Percentiles rank a stretch among this genome's conserved stretches.
Conservation (phyloP, 1,140 invertebrate species). For the Drosophila obscura region DNA sequence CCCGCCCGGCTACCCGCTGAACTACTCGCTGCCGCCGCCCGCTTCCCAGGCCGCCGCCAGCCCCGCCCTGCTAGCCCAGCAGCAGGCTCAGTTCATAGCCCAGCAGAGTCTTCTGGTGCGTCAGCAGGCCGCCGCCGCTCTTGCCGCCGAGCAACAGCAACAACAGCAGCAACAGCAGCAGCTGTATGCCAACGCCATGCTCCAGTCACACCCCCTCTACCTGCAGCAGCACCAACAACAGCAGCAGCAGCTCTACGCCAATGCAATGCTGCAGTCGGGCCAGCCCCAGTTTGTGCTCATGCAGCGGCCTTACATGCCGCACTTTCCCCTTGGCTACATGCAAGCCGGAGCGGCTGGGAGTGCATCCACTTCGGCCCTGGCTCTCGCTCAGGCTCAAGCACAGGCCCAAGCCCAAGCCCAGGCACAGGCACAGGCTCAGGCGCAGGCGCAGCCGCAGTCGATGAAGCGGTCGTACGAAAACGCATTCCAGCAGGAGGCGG, state of each 20-base stretch:
- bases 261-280: constrained; percentile 46
- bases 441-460: constrained; percentile 47
- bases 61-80: constrained; percentile 73
- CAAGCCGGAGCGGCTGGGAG: constrained; percentile 32
- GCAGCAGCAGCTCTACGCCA: constrained; percentile 47
- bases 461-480: constrained; percentile 83
- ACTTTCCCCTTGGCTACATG: constrained; percentile 75
- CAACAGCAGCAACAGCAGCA: constrained; percentile 70
- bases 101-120: constrained; percentile 80
- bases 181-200: constrained; percentile 69
- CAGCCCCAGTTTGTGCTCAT: constrained; percentile 81
- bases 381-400: constrained; percentile 2
- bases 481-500: constrained; percentile 78
- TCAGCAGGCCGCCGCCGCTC: constrained; percentile 73
- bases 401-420: too few species aligned
- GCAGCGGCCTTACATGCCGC: constrained; percentile 77
- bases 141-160: constrained; percentile 65
- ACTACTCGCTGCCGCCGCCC: constrained; percentile 53
- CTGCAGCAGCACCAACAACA: constrained; percentile 62
- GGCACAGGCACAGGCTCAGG: too few species aligned
- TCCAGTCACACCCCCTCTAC: constrained; percentile 67
- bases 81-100: constrained; percentile 83
- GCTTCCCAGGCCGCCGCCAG: constrained; percentile 52
- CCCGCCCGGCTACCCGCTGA: constrained; percentile 60
- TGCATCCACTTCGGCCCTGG: constrained; percentile 14